phyloP scores from a whole-genome alignment of 2,888 invertebrate genomes.

The Lasioglossum oenotherae region DNA sequence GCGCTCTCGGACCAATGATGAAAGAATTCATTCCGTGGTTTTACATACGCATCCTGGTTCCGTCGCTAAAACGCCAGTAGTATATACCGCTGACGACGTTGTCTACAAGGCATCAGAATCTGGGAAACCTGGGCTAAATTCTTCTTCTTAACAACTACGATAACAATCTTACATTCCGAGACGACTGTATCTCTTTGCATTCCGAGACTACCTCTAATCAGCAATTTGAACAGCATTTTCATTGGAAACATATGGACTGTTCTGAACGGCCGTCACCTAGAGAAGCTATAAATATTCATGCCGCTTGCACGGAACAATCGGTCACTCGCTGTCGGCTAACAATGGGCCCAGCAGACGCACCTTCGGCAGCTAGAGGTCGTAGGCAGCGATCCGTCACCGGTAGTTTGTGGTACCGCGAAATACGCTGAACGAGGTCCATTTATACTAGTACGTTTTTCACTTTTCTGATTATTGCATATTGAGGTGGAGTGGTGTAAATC shows the following conservation, averaged over 20 bases:
- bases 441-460: not conserved
- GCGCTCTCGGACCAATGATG: constrained; percentile 16
- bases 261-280: not conserved
- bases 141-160: no score
- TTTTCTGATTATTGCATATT: no score
- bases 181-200: not conserved
- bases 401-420: not conserved
- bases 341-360: not conserved
- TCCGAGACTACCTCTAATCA: not conserved
- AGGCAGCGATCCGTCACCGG: not conserved
- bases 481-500: no score
- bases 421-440: not conserved
- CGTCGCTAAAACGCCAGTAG: not conserved
- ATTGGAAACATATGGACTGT: not conserved
- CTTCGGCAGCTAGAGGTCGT: not conserved
- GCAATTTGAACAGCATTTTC: not conserved
- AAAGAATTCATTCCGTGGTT: constrained; percentile 36
- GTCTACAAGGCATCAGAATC: not conserved
- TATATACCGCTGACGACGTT: not conserved
- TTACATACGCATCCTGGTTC: not conserved
- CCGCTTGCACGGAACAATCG: not conserved
- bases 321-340: not conserved
- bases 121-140: not conserved
- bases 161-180: not conserved
- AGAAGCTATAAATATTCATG: not conserved